A percentile compares a stretch with the other conserved stretches of the same genome.
Conservation (phyloP, 2,888 invertebrate genomes). For the Vanessa cardui region DNA sequence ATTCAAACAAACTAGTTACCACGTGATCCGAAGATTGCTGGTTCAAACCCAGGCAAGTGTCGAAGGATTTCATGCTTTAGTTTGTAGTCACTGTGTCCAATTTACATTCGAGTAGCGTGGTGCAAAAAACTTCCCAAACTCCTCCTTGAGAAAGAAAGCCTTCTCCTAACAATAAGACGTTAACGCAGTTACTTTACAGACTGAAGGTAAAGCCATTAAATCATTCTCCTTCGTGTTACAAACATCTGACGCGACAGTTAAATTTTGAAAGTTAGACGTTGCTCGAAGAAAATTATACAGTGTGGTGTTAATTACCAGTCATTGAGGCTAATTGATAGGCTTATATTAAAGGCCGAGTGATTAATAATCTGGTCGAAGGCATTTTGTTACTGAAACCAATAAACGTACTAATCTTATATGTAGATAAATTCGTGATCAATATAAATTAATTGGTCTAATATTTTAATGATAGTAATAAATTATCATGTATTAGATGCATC, state of each 20-base stretch:
- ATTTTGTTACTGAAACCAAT: slow-evolving; percentile 35
- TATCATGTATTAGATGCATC: slow-evolving; percentile 19
- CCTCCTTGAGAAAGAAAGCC: too few species aligned
- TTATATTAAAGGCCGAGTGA: slow-evolving; percentile 41
- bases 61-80: too few species aligned
- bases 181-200: not conserved
- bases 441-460: slow-evolving; percentile 39
- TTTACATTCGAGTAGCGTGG: too few species aligned
- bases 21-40: too few species aligned
- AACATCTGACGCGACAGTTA: slow-evolving; percentile 32
- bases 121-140: too few species aligned
- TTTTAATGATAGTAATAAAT: slow-evolving; percentile 35
- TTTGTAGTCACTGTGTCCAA: too few species aligned
- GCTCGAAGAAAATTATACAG: slow-evolving; percentile 42
- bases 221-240: slow-evolving; percentile 22
- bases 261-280: slow-evolving; percentile 46
- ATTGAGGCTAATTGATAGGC: slow-evolving; percentile 50
- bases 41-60: too few species aligned
- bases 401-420: slow-evolving; percentile 17
- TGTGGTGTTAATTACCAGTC: slow-evolving; percentile 48
- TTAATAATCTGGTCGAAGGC: slow-evolving; percentile 34
- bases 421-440: slow-evolving; percentile 35
- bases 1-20: not conserved
- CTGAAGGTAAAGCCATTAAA: slow-evolving; percentile 16
- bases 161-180: too few species aligned